Evolutionary conservation across 2,797 vertebrate genomes (phyloP).

Genomic region (Dermochelys coriacea): DNA sequence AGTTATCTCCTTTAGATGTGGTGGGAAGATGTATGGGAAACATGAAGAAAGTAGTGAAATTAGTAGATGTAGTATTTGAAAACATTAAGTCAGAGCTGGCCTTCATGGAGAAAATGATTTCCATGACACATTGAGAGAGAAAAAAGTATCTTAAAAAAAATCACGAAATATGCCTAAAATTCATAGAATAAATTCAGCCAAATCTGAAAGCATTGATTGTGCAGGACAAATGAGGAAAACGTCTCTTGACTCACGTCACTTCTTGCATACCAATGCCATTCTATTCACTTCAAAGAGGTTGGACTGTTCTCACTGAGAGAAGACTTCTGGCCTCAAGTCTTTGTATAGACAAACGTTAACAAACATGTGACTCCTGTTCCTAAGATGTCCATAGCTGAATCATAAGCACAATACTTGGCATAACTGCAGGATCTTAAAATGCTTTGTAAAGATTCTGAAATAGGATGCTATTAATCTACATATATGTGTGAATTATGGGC

Average conservation of each 20-base stretch:
- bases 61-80: slow-evolving; percentile 59
- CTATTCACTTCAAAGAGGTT: slow-evolving; percentile 2
- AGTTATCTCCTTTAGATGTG: background rate
- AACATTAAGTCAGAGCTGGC: slow-evolving; percentile 67
- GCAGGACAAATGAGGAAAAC: slow-evolving; percentile 2
- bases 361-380: slow-evolving; percentile 20
- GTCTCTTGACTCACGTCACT: background rate
- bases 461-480: background rate
- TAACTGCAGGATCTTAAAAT: background rate
- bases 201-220: slow-evolving; percentile 16
- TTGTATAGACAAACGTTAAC: slow-evolving; percentile 13
- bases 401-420: background rate
- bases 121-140: slow-evolving; percentile 81
- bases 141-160: slow-evolving; percentile 73
- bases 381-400: slow-evolving; percentile 19
- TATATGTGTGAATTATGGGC: background rate
- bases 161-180: slow-evolving; percentile 70
- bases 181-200: slow-evolving; percentile 52
- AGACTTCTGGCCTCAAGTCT: background rate
- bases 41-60: slow-evolving; percentile 48
- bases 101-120: slow-evolving; percentile 75
- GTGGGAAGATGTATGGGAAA: background rate
- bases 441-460: background rate
- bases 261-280: background rate
- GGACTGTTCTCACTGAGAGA: background rate